phyloP scores from a whole-genome alignment of 2,888 invertebrate genomes.

The Dasysyrphus tricinctus region DNA sequence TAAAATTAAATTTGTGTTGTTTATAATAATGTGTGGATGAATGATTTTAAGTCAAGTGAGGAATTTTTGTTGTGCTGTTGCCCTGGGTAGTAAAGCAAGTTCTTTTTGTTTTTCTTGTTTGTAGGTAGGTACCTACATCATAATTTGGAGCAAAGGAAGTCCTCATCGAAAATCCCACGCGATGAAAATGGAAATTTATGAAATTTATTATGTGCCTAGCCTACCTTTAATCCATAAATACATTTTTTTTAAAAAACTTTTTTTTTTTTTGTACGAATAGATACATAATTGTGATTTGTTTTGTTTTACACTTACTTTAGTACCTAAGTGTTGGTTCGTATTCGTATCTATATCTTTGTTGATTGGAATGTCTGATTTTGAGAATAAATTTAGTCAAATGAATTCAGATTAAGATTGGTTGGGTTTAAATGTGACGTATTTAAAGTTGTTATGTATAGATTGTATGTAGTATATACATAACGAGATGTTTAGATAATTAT shows the following conservation, averaged over 20 bases:
- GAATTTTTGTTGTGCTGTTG: constrained; percentile 32
- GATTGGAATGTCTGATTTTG: constrained; percentile 52
- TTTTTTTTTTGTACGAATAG: neutral
- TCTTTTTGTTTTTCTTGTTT: neutral
- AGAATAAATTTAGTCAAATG: constrained; percentile 44
- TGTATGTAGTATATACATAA: neutral
- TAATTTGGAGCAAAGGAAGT: constrained; percentile 26
- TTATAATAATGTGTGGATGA: constrained; percentile 65
- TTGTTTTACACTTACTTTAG: constrained; percentile 16
- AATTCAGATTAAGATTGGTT: constrained; percentile 49
- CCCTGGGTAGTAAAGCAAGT: neutral
- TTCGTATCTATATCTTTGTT: neutral
- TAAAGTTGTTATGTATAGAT: constrained; percentile 6
- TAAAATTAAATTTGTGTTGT: constrained; percentile 51
- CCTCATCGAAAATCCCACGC: constrained; percentile 38
- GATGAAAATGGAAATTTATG: constrained; percentile 2
- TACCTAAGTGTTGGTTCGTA: neutral
- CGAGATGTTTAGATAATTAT: constrained; percentile 23
- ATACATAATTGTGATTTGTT: neutral
- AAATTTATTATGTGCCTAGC: neutral
- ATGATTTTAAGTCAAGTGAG: constrained; percentile 59
- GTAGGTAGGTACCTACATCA: neutral
- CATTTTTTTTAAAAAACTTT: neutral
- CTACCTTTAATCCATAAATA: neutral
- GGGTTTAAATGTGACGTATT: constrained; percentile 58